Percentiles rank a stretch among this genome's conserved stretches.
phyloP scores from a whole-genome alignment of 2,888 invertebrate species.

The Drosophila rellima region DNA sequence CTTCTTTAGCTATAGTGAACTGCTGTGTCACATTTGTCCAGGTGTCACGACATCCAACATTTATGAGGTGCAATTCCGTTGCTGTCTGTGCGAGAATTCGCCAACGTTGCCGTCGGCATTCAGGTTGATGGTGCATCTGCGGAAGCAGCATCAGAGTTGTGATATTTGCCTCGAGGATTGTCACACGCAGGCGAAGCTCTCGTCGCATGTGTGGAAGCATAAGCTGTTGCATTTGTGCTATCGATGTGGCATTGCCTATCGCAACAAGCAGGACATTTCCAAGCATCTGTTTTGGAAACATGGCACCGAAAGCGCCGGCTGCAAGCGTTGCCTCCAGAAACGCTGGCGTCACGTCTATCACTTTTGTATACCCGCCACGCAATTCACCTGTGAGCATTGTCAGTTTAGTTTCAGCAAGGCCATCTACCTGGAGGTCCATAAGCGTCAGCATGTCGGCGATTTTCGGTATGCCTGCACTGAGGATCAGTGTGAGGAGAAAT shows the following conservation, averaged over 20 bases:
- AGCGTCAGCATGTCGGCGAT: constrained; percentile 91
- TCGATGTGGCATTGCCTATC: constrained; percentile 94
- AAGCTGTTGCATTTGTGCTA: constrained; percentile 95
- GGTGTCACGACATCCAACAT: constrained; percentile 87
- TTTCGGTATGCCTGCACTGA: constrained; percentile 91
- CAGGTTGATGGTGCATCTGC: constrained; percentile 94
- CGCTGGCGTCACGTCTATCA: constrained; percentile 97
- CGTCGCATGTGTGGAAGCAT: constrained; percentile 96
- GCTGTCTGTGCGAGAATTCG: constrained; percentile 92
- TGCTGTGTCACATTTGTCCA: constrained; percentile 94
- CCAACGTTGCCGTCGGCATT: constrained; percentile 92
- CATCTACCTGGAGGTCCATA: constrained; percentile 93
- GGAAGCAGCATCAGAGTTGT: constrained; percentile 94
- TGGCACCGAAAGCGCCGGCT: constrained; percentile 94
- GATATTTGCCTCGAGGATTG: constrained; percentile 95
- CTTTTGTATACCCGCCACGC: constrained; percentile 93
- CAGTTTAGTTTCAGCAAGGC: constrained; percentile 91
- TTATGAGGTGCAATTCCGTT: constrained; percentile 90
- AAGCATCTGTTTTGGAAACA: constrained; percentile 97
- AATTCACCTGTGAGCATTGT: constrained; percentile 93
- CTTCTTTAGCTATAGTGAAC: constrained; percentile 95
- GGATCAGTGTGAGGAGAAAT: constrained; percentile 90
- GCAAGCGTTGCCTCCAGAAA: constrained; percentile 94
- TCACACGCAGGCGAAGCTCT: constrained; percentile 91
- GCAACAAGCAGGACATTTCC: constrained; percentile 94